phyloP scores from a whole-genome alignment of 2,113 vertebrate genomes.

The Tragelaphus strepsiceros region DNA sequence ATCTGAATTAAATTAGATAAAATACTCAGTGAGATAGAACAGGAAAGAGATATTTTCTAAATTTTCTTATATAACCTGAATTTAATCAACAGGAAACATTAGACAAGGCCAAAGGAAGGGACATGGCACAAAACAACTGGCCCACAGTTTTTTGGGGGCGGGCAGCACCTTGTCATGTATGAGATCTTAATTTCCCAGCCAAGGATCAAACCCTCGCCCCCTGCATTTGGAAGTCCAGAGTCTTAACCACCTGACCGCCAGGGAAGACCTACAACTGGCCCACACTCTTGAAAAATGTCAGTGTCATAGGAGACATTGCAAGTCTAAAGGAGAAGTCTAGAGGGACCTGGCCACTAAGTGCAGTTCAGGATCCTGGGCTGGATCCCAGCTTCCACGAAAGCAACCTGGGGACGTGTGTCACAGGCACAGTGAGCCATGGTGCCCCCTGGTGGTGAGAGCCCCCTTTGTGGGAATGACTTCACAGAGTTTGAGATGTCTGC shows the following conservation, averaged over 20 bases:
- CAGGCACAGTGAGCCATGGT: not conserved
- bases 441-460: constrained; percentile 41
- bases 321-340: not conserved
- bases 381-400: not conserved
- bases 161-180: not conserved
- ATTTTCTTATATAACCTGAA: not conserved
- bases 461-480: not conserved
- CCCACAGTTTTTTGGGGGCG: rapidly evolving
- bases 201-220: not conserved
- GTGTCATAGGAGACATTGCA: not conserved
- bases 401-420: rapidly evolving
- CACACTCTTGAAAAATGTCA: not conserved
- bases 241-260: not conserved
- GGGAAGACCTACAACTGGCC: not conserved
- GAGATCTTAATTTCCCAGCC: not conserved
- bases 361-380: not conserved
- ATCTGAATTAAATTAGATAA: not conserved
- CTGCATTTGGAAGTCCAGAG: not conserved
- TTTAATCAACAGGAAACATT: not conserved
- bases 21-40: not conserved
- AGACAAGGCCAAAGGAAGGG: not conserved
- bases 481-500: not conserved
- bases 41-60: not conserved
- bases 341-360: not conserved
- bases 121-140: not conserved